phyloP scores from a whole-genome alignment of 2,113 vertebrate genomes.

The Nycticorax nycticorax region DNA sequence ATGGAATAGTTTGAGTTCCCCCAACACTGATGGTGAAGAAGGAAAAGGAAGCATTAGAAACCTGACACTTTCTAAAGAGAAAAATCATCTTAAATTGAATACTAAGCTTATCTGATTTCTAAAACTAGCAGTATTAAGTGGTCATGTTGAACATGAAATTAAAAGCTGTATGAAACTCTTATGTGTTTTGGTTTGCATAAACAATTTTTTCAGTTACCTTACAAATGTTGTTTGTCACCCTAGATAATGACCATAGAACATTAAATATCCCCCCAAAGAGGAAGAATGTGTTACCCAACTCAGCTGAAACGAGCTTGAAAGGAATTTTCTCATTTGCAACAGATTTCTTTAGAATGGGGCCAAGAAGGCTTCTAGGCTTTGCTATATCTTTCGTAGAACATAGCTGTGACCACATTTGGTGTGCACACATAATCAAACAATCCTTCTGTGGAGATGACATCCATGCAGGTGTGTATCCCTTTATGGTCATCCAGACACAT shows the following conservation, averaged over 20 bases:
- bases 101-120: neutral
- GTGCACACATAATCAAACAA: neutral
- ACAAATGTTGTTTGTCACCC: neutral
- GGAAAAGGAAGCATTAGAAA: neutral
- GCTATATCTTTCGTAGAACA: neutral
- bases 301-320: neutral
- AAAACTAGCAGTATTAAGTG: neutral
- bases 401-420: neutral
- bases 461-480: neutral
- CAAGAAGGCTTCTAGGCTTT: neutral
- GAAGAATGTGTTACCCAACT: neutral
- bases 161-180: neutral
- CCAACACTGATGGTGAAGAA: neutral
- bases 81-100: neutral
- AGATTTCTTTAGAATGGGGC: neutral
- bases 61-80: neutral
- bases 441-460: neutral
- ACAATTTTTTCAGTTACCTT: neutral
- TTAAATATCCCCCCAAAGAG: neutral
- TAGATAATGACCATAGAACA: neutral
- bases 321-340: neutral
- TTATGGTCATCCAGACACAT: neutral
- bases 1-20: neutral
- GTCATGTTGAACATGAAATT: neutral
- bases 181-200: neutral